Percentiles rank a stretch among this genome's conserved stretches.
phyloP scores from a whole-genome alignment of 2,113 vertebrate species.

The Leucosticte australis region DNA sequence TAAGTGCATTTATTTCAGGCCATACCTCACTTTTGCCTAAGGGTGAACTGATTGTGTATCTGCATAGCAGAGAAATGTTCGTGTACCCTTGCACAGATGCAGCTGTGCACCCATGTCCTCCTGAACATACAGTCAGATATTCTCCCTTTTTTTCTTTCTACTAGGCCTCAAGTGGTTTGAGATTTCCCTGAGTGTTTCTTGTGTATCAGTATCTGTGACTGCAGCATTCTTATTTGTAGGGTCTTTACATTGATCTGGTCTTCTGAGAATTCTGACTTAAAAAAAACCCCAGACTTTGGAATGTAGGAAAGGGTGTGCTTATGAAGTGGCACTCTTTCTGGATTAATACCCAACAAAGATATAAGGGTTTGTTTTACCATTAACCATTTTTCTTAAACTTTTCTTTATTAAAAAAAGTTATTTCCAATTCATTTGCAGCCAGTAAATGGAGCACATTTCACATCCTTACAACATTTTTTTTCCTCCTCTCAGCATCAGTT shows the following conservation, averaged over 20 bases:
- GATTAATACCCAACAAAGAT: not conserved
- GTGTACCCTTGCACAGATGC: not conserved
- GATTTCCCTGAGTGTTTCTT: not conserved
- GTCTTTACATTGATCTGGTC: not conserved
- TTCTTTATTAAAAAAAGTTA: not conserved
- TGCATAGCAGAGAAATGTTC: not conserved
- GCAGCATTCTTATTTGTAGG: not conserved
- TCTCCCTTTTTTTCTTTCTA: rapidly evolving
- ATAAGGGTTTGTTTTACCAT: rapidly evolving
- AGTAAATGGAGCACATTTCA: not conserved
- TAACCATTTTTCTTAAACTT: not conserved
- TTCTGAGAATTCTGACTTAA: not conserved
- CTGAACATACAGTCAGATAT: not conserved
- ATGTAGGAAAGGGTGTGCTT: not conserved
- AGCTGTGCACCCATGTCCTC: rapidly evolving
- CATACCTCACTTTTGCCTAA: not conserved
- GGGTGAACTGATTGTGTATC: not conserved
- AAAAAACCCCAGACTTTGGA: not conserved
- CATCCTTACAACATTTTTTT: not conserved
- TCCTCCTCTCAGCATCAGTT: not conserved
- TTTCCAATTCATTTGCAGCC: not conserved
- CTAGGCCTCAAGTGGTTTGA: not conserved
- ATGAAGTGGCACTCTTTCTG: not conserved
- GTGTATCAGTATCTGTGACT: not conserved
- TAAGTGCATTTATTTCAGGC: not conserved